These are phyloP conservation scores for Lissonota sp. DNA, from an alignment of 2,888 invertebrate species.

Conservation along the genomic window DNA sequence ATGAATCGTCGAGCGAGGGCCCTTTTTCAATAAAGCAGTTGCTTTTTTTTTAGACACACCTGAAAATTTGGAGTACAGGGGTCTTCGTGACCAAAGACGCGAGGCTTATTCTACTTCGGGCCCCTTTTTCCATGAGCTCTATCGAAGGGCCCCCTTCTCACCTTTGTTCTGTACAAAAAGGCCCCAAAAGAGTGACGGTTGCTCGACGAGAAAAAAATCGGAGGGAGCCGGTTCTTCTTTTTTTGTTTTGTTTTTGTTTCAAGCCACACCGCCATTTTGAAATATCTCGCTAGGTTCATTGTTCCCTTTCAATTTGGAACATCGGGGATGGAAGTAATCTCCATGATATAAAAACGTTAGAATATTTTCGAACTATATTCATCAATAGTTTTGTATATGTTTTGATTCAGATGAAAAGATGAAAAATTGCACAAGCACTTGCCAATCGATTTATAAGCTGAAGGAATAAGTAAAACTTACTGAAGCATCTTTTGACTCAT, in stretches of 20 bases:
- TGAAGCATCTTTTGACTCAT: no score
- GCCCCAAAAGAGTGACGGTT: constrained; percentile 36
- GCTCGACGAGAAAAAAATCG: neutral
- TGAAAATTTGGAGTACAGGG: constrained; percentile 8
- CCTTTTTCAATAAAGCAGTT: no score
- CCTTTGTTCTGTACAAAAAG: constrained; percentile 33
- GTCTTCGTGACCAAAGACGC: neutral
- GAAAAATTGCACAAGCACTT: no score
- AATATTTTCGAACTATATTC: no score
- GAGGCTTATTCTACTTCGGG: constrained; percentile 1
- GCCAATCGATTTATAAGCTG: no score
- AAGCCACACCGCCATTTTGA: constrained; percentile 11
- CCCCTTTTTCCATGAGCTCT: constrained; percentile 6
- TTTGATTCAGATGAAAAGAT: no score
- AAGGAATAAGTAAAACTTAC: no score
- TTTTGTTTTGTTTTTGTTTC: constrained; percentile 11
- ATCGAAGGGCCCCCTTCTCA: constrained; percentile 21
- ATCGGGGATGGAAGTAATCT: no score
- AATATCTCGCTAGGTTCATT: constrained; percentile 17
- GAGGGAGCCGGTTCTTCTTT: constrained; percentile 8
- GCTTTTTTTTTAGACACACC: neutral
- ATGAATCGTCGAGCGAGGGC: no score
- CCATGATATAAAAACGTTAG: no score
- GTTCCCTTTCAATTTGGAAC: constrained; percentile 1
- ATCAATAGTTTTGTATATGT: no score